A percentile compares a stretch with the other conserved stretches of the same genome.
These are phyloP conservation scores for Alcedo quadribrachys DNA, from an alignment of 2,797 vertebrate species.

Conservation along the genomic window DNA sequence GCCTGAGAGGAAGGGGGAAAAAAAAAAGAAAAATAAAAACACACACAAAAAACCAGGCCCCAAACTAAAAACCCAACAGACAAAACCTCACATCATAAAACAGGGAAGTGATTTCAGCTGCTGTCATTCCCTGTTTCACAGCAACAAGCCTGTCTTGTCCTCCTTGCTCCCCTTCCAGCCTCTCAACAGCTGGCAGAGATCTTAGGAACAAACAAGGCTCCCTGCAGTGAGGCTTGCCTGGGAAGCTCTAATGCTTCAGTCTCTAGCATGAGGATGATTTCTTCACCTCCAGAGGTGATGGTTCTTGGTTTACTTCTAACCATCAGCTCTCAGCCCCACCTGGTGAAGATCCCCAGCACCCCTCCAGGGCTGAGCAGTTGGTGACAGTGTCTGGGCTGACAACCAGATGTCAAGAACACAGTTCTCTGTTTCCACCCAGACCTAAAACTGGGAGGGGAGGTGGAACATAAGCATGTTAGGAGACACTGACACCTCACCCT, in stretches of 20 bases:
- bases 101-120: not conserved
- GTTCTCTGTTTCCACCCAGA: not conserved
- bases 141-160: constrained; percentile 23
- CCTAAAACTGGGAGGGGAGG: not conserved
- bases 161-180: constrained; percentile 17
- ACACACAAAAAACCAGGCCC: not conserved
- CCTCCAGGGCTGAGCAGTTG: not conserved
- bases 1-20: not conserved
- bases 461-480: not conserved
- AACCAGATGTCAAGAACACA: not conserved
- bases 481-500: not conserved
- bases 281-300: constrained; percentile 8
- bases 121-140: constrained; percentile 47
- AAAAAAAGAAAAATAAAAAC: not conserved
- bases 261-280: not conserved
- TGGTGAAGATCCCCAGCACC: not conserved
- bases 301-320: not conserved
- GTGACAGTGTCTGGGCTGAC: not conserved
- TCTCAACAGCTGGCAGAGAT: constrained; percentile 35
- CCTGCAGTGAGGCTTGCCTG: not conserved
- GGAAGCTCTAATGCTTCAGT: constrained; percentile 7
- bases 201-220: not conserved
- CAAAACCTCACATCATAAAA: not conserved
- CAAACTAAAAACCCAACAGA: no score
- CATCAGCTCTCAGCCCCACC: not conserved